Conservation (phyloP, 1,140 invertebrate species). For the Pectinophora gossypiella region DNA sequence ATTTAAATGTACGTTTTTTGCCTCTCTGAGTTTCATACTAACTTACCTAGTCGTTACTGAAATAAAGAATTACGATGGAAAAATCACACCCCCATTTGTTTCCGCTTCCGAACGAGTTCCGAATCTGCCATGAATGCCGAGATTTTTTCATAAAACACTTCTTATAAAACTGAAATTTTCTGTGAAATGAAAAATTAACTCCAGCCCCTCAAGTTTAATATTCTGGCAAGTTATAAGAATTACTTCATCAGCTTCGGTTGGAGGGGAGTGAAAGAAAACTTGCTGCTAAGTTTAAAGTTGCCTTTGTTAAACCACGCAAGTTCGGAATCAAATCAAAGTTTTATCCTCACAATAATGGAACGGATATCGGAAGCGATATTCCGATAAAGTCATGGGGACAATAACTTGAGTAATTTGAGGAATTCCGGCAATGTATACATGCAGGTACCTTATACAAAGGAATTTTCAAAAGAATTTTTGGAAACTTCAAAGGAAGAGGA, state of each 20-base stretch:
- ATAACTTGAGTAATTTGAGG: slow-evolving; percentile 23
- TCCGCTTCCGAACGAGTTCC: too few species aligned
- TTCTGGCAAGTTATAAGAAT: neutral
- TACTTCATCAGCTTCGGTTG: neutral
- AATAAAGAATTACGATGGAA: too few species aligned
- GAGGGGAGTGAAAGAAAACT: neutral
- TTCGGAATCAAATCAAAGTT: slow-evolving; percentile 70
- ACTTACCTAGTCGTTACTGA: too few species aligned
- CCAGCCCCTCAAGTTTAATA: neutral
- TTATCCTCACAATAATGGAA: slow-evolving; percentile 63
- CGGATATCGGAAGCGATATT: slow-evolving; percentile 54
- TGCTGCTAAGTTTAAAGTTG: slow-evolving; percentile 29
- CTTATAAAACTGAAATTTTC: neutral
- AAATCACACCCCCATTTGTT: too few species aligned
- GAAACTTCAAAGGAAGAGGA: too few species aligned
- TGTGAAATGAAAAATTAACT: slow-evolving; percentile 3
- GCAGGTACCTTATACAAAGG: too few species aligned
- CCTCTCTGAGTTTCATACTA: too few species aligned
- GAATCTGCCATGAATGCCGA: neutral
- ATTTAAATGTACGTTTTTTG: too few species aligned
- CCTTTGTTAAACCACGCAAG: slow-evolving; percentile 52
- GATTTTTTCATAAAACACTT: neutral
- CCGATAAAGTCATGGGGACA: slow-evolving; percentile 40
- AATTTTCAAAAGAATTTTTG: too few species aligned
- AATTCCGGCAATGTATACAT: slow-evolving; percentile 19